Evolutionary conservation across 2,113 vertebrate species (phyloP).

Genomic region (Elephantulus edwardii): DNA sequence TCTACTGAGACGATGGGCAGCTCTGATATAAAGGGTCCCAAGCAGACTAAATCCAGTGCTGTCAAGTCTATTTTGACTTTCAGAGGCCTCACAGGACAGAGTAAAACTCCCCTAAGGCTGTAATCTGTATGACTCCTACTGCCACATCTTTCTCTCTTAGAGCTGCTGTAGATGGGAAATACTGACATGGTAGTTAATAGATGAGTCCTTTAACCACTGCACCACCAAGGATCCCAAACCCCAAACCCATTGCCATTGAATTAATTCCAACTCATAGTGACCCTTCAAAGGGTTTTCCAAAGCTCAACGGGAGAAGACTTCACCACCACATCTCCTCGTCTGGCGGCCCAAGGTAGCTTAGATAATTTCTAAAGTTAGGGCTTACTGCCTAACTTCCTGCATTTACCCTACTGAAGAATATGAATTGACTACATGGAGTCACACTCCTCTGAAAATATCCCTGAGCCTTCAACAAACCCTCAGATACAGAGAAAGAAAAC

Average conservation of each 20-base stretch:
- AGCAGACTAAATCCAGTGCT: neutral
- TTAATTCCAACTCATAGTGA: too few species aligned
- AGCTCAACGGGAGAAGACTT: too few species aligned
- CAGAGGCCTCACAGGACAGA: neutral
- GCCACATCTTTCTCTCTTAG: neutral
- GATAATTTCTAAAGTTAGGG: slow-evolving; percentile 80
- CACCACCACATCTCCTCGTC: too few species aligned
- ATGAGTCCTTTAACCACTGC: neutral
- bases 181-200: neutral
- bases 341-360: slow-evolving; percentile 44
- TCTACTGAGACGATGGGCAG: neutral
- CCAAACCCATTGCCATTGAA: too few species aligned
- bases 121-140: neutral
- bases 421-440: slow-evolving; percentile 81
- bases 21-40: neutral
- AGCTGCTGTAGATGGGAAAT: neutral
- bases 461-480: slow-evolving; percentile 57
- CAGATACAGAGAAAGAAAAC: slow-evolving; percentile 67
- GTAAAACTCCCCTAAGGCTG: neutral
- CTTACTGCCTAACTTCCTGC: slow-evolving; percentile 75
- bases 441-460: slow-evolving; percentile 80
- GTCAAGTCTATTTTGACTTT: neutral
- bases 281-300: too few species aligned
- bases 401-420: slow-evolving; percentile 79
- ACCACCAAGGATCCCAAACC: neutral